Percentiles rank a stretch among this genome's conserved stretches.
Conservation (phyloP, 2,888 invertebrate species). For the Elysia crispata region DNA sequence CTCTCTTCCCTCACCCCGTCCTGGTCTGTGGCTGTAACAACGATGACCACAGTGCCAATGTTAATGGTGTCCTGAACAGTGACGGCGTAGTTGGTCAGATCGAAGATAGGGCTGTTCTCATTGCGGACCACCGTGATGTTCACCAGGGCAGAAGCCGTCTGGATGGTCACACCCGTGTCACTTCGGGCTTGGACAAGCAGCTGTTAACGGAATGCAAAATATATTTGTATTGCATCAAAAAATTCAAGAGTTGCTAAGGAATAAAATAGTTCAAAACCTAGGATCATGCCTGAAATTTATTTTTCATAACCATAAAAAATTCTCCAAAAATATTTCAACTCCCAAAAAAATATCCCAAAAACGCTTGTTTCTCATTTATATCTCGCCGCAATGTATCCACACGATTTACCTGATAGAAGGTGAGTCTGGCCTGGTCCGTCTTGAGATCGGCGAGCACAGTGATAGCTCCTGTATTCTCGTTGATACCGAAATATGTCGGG, state of each 20-base stretch:
- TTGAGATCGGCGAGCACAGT: conserved; percentile 57
- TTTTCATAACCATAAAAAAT: no score
- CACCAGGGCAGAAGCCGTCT: conserved; percentile 64
- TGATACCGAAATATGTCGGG: conserved; percentile 57
- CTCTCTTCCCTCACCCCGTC: conserved; percentile 57
- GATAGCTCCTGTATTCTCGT: conserved; percentile 55
- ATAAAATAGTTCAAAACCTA: background rate
- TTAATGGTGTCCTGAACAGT: conserved; percentile 57
- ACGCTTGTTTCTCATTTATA: no score
- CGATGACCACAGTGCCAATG: conserved; percentile 57
- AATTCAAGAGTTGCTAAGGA: no score
- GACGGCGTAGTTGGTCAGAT: conserved; percentile 54
- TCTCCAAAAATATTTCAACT: no score
- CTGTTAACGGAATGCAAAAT: conserved; percentile 43
- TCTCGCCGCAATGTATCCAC: no score
- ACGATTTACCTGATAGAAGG: conserved; percentile 57
- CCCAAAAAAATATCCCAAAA: no score
- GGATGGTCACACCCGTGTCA: conserved; percentile 59
- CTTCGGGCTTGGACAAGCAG: conserved; percentile 62
- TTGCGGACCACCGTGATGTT: conserved; percentile 70
- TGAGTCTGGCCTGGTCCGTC: conserved; percentile 57
- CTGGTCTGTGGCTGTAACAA: conserved; percentile 63
- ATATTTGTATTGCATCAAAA: no score
- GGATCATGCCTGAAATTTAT: background rate
- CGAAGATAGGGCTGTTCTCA: conserved; percentile 66